phyloP scores from a whole-genome alignment of 2,797 vertebrate genomes.

The Gadopsis bispinosus region DNA sequence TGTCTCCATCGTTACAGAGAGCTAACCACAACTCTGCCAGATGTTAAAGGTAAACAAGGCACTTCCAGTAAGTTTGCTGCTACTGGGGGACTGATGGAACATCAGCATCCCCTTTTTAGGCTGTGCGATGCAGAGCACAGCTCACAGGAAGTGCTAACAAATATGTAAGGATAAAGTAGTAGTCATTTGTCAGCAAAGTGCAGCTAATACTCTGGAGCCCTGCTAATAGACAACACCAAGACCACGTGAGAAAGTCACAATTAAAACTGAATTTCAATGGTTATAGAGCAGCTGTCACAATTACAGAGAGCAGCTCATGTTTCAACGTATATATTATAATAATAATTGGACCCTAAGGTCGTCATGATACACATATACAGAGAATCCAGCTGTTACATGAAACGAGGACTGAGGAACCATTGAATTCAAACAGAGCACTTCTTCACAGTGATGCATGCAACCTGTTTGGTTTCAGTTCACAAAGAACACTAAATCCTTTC shows the following conservation, averaged over 20 bases:
- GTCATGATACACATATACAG: too few species aligned
- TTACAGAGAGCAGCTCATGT: too few species aligned
- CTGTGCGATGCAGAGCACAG: not conserved
- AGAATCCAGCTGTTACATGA: too few species aligned
- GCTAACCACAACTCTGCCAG: conserved; percentile 1
- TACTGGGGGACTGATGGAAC: not conserved
- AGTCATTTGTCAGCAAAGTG: not conserved
- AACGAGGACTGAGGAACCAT: not conserved
- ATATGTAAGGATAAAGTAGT: not conserved
- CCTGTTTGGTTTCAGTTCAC: not conserved
- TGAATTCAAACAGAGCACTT: not conserved
- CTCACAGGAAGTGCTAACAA: not conserved
- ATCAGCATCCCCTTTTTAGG: conserved; percentile 5
- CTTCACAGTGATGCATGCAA: not conserved
- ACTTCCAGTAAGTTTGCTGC: not conserved
- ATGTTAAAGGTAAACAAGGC: conserved; percentile 6
- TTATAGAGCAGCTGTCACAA: too few species aligned
- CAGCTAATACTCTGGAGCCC: not conserved
- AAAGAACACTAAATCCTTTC: too few species aligned
- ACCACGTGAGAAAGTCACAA: not conserved
- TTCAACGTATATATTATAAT: too few species aligned
- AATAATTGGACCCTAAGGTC: too few species aligned
- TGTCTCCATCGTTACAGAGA: not conserved
- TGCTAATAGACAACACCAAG: not conserved
- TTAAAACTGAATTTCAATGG: too few species aligned